A percentile compares a stretch with the other conserved stretches of the same genome.
phyloP scores from a whole-genome alignment of 2,113 vertebrate genomes.

The Pleuronectes platessa region DNA sequence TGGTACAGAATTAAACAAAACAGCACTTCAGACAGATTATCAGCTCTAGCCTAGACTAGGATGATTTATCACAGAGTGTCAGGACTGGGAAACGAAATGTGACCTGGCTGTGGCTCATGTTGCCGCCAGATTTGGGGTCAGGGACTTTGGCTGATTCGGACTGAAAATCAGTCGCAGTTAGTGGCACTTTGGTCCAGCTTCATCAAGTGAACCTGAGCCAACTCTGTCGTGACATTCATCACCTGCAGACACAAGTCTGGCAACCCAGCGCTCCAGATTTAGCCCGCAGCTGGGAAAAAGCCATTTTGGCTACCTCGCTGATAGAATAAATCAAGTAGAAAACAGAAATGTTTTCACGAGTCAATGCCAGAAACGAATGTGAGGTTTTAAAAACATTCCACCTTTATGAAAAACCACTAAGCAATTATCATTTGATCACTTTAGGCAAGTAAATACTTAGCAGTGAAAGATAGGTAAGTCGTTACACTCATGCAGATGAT shows the following conservation, averaged over 20 bases:
- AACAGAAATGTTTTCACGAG: background rate
- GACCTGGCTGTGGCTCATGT: background rate
- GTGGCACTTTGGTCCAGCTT: constrained; percentile 14
- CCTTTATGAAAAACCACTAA: background rate
- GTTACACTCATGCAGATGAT: constrained; percentile 19
- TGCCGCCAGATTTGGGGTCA: constrained; percentile 7
- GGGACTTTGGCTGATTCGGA: background rate
- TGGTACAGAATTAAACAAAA: constrained; percentile 1
- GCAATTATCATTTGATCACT: constrained; percentile 1
- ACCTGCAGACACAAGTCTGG: constrained; percentile 12
- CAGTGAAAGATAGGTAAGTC: constrained; percentile 27
- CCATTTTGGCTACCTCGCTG: background rate
- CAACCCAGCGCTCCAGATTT: constrained; percentile 4
- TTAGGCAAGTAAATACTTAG: constrained; percentile 2
- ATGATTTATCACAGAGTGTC: background rate
- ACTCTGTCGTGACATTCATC: constrained; percentile 7
- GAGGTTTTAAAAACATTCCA: constrained; percentile 5
- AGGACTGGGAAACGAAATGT: background rate
- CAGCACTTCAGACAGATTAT: background rate
- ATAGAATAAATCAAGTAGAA: background rate
- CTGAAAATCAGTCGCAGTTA: background rate
- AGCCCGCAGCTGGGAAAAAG: background rate
- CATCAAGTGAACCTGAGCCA: background rate
- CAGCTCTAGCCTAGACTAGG: background rate
- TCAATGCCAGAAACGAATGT: background rate